A percentile compares a stretch with the other conserved stretches of the same genome.
These are phyloP conservation scores for Microplitis manilae DNA, from an alignment of 2,888 invertebrate species.

Conservation along the genomic window DNA sequence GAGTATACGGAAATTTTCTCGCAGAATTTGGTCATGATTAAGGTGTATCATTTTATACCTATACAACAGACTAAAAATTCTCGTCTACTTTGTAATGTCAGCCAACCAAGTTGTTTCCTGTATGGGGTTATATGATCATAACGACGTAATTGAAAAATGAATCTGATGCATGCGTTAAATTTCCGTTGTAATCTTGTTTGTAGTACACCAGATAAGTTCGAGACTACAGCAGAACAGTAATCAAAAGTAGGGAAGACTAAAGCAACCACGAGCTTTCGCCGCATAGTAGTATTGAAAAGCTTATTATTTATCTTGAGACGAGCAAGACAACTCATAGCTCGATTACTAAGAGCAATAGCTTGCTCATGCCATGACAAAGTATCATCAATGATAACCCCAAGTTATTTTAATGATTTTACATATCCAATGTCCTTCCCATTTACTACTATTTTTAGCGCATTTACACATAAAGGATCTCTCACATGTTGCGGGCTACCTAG, in stretches of 20 bases:
- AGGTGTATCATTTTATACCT: not conserved
- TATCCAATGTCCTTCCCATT: not conserved
- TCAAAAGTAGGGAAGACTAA: constrained; percentile 26
- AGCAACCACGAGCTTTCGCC: not conserved
- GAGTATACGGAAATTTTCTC: not conserved
- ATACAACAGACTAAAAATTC: not conserved
- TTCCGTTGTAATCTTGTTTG: constrained; percentile 5
- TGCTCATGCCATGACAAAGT: constrained; percentile 26
- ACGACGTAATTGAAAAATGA: not conserved
- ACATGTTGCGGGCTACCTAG: constrained; percentile 16
- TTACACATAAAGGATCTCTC: not conserved
- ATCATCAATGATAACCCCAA: constrained; percentile 12
- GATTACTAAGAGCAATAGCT: not conserved
- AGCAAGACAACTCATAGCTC: not conserved
- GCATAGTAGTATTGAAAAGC: not conserved
- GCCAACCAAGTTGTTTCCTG: constrained; percentile 10
- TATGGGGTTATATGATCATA: constrained; percentile 16
- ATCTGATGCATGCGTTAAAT: constrained; percentile 4
- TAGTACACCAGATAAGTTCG: not conserved
- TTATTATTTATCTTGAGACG: constrained; percentile 3
- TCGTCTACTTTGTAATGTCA: constrained; percentile 1
- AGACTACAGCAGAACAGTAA: constrained; percentile 16
- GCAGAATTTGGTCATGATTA: not conserved
- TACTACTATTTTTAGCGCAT: not conserved
- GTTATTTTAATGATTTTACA: not conserved